phyloP scores from a whole-genome alignment of 53 echinoderm and acorn worm genomes.

The Temnopleurus reevesii region DNA sequence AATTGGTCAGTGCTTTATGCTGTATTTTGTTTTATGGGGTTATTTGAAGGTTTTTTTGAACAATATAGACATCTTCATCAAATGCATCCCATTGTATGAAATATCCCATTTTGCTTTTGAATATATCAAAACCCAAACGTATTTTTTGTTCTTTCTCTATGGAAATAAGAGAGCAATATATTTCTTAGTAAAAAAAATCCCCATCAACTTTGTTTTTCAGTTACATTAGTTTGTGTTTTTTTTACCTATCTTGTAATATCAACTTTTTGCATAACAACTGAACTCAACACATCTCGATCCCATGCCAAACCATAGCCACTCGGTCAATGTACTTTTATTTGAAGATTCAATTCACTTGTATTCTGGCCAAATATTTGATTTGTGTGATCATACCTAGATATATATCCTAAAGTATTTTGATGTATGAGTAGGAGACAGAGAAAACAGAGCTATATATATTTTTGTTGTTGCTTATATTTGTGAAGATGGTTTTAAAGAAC shows the following conservation, averaged over 20 bases:
- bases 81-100: too few species aligned
- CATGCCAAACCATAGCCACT: background rate
- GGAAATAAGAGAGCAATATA: too few species aligned
- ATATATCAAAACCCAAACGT: too few species aligned
- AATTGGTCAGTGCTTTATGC: too few species aligned
- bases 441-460: constrained; percentile 39
- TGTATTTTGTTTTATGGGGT: too few species aligned
- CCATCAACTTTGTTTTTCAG: too few species aligned
- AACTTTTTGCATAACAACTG: background rate
- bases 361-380: constrained; percentile 55
- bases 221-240: too few species aligned
- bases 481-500: constrained; percentile 42
- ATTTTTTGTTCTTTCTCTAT: too few species aligned
- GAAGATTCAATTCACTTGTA: constrained; percentile 25
- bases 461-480: constrained; percentile 46
- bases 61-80: too few species aligned
- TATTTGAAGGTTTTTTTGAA: too few species aligned
- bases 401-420: constrained; percentile 14
- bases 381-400: constrained; percentile 37
- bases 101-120: too few species aligned
- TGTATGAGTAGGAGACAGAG: background rate
- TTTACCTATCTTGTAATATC: background rate
- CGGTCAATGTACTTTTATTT: background rate
- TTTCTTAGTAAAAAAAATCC: too few species aligned
- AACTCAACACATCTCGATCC: constrained; percentile 1